phyloP scores from a whole-genome alignment of 1,140 invertebrate genomes.

The Pentalonia nigronervosa region DNA sequence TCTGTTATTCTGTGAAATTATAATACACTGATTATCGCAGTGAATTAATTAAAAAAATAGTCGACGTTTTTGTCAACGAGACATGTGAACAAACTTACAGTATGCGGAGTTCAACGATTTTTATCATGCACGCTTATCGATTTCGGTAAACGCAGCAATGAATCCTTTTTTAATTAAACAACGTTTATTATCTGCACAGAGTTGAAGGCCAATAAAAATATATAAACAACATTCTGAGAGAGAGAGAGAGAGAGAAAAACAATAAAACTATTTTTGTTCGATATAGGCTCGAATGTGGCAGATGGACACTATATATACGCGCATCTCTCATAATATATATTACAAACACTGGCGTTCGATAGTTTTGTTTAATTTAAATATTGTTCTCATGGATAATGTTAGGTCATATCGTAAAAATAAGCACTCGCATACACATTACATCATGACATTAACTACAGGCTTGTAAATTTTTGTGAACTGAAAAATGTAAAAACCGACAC shows the following conservation, averaged over 20 bases:
- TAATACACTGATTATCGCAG: background rate
- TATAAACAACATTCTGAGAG: background rate
- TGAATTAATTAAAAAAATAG: constrained; percentile 20
- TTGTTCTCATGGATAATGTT: background rate
- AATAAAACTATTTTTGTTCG: constrained; percentile 16
- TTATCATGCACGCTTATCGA: background rate
- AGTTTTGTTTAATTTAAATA: background rate
- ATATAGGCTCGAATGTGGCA: background rate
- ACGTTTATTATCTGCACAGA: constrained; percentile 7
- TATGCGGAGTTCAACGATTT: background rate
- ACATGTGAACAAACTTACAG: background rate
- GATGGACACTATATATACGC: background rate
- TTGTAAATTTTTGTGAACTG: constrained; percentile 1
- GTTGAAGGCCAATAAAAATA: background rate
- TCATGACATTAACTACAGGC: background rate
- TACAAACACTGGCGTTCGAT: background rate
- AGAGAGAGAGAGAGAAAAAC: constrained; percentile 19
- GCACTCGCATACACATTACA: background rate
- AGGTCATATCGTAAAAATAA: background rate
- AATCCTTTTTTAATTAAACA: constrained; percentile 25
- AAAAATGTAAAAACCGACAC: background rate
- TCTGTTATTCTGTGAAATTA: background rate
- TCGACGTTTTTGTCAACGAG: background rate
- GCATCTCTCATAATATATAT: background rate
- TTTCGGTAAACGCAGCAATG: constrained; percentile 1